Evolutionary conservation across 2,113 vertebrate genomes (phyloP), one percentile per base, ranked within the genome.

Genomic region (Platichthys flesus): DNA sequence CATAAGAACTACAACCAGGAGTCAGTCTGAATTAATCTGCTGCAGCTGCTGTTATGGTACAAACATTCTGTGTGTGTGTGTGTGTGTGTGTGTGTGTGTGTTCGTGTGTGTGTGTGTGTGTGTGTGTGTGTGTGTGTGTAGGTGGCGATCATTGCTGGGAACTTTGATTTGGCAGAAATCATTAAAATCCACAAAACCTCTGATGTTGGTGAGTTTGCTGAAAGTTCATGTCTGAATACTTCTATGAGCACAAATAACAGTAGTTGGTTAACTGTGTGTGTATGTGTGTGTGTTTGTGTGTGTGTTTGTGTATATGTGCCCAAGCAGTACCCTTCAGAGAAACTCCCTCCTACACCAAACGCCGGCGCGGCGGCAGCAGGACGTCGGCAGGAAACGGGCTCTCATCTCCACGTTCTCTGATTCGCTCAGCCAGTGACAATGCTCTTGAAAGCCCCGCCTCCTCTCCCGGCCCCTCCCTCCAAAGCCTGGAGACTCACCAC

Each of bases 91-190:
- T 81, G 65, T 71, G 56, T 64, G 68, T 52, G 3, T 56, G 35
- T 49, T 52, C 79, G 57, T 78, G 56, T 76, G 70, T 65, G 65
- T 52, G 69, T 67, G 37, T 67, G 72, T 82, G 67, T 66, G 67
- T 73, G 61, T 66, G 31, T 67, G 57, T 78, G 56, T 82, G 42
- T 71, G 45, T 81, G 65, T 71, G 56, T 64, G 68, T 52, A 99
- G 97, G 97, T 98, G 91, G 97, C 97, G 78, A 99, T 99, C 89
- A 97, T 99, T n/a, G 97, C 97, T 18, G 97, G 97, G 75, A 98
- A 99, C 89, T 99, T 99, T 77, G 97, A 98, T 47, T 93, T 99
- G 40, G 97, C 97, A 1, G 97, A 99, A 91, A 96, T 98, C 85
- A 98, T 99, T 84, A 99, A 99, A 93, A 96, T 97, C 83, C 97